Conservation (phyloP, 64 coral and sea anemone genomes). For the Anthopleura sola region DNA sequence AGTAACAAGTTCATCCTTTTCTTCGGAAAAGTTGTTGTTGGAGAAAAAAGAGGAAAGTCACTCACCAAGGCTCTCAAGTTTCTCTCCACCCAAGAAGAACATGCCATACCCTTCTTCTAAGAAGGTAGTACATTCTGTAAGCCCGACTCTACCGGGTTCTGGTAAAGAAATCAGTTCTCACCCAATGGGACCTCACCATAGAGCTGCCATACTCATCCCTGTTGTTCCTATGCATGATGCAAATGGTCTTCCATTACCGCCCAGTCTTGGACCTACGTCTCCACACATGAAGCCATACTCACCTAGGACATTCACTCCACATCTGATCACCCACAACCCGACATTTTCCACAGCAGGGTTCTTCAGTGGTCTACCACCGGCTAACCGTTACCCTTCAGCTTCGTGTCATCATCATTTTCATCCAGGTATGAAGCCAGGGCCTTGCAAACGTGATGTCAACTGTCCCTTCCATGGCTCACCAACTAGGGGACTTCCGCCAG, state of each 20-base stretch:
- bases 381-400: slow-evolving; percentile 52
- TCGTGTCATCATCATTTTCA: slow-evolving; percentile 72
- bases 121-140: slow-evolving; percentile 74
- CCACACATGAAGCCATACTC: slow-evolving; percentile 81
- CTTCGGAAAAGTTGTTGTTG: not conserved
- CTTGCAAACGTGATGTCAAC: slow-evolving; percentile 90
- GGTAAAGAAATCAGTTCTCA: slow-evolving; percentile 55
- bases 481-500: slow-evolving; percentile 55
- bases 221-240: slow-evolving; percentile 88
- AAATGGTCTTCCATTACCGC: slow-evolving; percentile 62
- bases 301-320: slow-evolving; percentile 88
- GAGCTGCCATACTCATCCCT: slow-evolving; percentile 87
- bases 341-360: slow-evolving; percentile 50
- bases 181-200: slow-evolving; percentile 76
- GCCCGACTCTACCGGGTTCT: slow-evolving; percentile 59
- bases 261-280: slow-evolving; percentile 61
- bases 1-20: slow-evolving; percentile 4
- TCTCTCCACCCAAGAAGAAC: slow-evolving; percentile 61
- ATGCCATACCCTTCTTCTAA: slow-evolving; percentile 29
- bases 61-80: slow-evolving; percentile 33
- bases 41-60: slow-evolving; percentile 19
- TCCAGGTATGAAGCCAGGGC: slow-evolving; percentile 60
- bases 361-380: slow-evolving; percentile 55
- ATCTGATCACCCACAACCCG: slow-evolving; percentile 88
- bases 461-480: slow-evolving; percentile 84